phyloP scores from a whole-genome alignment of 35 echinoderm and acorn worm genomes.

The Lytechinus variegatus region DNA sequence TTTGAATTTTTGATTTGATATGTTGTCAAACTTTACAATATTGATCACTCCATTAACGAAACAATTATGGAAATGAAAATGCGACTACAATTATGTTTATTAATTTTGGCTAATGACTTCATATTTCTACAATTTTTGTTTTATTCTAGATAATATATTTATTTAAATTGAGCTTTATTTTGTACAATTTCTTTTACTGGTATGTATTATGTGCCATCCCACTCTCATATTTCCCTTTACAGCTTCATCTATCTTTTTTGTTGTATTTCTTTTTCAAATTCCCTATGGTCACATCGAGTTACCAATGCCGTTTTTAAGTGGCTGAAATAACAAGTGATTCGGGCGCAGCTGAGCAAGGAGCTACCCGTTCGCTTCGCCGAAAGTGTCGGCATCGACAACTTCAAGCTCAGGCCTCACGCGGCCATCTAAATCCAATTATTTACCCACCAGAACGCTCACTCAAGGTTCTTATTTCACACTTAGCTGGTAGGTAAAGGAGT shows the following conservation, averaged over 20 bases:
- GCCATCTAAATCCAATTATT: background rate
- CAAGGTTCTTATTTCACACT: background rate
- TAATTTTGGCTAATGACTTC: too few species aligned
- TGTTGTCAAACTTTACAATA: too few species aligned
- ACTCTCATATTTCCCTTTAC: background rate
- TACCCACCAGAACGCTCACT: background rate
- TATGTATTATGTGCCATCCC: too few species aligned
- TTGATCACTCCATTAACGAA: too few species aligned
- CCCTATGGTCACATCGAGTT: background rate
- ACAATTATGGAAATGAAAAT: too few species aligned
- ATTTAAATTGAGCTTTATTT: too few species aligned
- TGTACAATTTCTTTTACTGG: too few species aligned
- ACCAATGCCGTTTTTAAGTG: background rate
- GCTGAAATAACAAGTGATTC: background rate
- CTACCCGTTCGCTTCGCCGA: background rate
- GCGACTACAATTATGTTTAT: too few species aligned
- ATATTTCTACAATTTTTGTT: too few species aligned
- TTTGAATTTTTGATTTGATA: too few species aligned
- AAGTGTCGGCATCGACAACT: slow-evolving; percentile 9
- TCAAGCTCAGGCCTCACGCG: background rate
- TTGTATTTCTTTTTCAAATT: background rate
- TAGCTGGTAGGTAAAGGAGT: background rate
- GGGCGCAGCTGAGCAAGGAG: background rate
- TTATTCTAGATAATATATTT: too few species aligned
- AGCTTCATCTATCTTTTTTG: background rate